Evolutionary conservation across 2,113 vertebrate genomes (phyloP).

Genomic region (Passer montanus): DNA sequence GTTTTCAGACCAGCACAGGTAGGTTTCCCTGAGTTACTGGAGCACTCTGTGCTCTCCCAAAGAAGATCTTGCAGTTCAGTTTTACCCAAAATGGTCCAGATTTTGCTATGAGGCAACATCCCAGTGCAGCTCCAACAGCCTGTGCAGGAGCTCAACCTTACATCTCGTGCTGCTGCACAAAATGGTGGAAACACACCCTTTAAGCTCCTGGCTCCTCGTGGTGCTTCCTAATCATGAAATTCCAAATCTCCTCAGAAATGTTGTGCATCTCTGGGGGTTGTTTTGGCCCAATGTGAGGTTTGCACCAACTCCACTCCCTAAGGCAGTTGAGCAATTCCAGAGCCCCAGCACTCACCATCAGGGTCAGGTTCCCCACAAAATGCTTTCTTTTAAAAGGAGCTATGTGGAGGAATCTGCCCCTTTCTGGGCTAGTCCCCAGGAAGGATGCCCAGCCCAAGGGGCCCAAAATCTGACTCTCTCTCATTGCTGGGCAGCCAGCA

Average conservation of each 20-base stretch:
- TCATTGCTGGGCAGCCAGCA: neutral
- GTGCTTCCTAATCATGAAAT: neutral
- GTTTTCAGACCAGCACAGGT: neutral
- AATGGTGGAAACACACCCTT: neutral
- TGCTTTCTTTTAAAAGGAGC: neutral
- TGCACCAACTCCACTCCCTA: neutral
- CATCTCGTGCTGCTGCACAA: neutral
- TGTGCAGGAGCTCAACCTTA: neutral
- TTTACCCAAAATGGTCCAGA: rapidly evolving
- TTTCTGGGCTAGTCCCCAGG: neutral
- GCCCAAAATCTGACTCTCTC: neutral
- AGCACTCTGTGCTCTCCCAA: neutral
- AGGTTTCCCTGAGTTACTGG: neutral
- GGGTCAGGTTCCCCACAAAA: neutral
- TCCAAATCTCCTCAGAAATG: neutral
- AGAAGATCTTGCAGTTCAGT: neutral
- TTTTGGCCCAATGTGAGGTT: neutral
- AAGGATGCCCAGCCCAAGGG: neutral
- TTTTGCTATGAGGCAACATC: neutral
- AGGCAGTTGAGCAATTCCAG: neutral
- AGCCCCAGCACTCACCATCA: neutral
- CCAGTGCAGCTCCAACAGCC: neutral
- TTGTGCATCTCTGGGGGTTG: neutral
- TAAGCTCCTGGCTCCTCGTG: neutral
- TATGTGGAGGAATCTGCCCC: neutral